phyloP scores from a whole-genome alignment of 2,113 vertebrate genomes.

The Bufo bufo region DNA sequence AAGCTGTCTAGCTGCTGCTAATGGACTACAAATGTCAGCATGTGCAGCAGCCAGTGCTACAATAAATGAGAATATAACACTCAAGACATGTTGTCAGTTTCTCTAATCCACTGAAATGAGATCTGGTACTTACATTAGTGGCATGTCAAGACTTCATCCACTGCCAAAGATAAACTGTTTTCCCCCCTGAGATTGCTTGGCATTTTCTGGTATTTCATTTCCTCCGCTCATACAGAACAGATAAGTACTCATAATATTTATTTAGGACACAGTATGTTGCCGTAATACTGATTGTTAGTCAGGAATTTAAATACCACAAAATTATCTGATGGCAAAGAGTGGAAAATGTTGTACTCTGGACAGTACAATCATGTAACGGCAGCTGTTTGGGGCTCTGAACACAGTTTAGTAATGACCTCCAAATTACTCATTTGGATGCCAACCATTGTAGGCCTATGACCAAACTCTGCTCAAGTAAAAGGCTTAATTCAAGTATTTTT shows the following conservation, averaged over 20 bases:
- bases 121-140: slow-evolving; percentile 59
- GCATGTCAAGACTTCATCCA: slow-evolving; percentile 51
- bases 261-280: slow-evolving; percentile 34
- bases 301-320: slow-evolving; percentile 5
- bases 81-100: not conserved
- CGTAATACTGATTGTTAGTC: slow-evolving; percentile 22
- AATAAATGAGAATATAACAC: slow-evolving; percentile 59
- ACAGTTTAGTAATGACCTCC: not conserved
- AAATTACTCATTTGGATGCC: slow-evolving; percentile 1
- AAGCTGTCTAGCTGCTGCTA: not conserved
- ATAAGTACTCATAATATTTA: slow-evolving; percentile 41
- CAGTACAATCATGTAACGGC: not conserved
- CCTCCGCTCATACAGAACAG: slow-evolving; percentile 25
- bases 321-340: slow-evolving; percentile 8
- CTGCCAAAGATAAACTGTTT: slow-evolving; percentile 23
- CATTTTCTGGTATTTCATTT: slow-evolving; percentile 57
- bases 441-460: not conserved
- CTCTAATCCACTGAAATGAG: slow-evolving; percentile 53
- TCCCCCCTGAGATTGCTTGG: slow-evolving; percentile 50
- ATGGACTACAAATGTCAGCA: slow-evolving; percentile 35
- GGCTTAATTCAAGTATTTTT: not conserved
- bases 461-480: not conserved
- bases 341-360: not conserved
- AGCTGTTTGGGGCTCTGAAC: not conserved
- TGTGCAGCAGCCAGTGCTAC: not conserved